A percentile compares a stretch with the other conserved stretches of the same genome.
Evolutionary conservation across 2,888 invertebrate genomes (phyloP).

Genomic region (Argyresthia goedartella): DNA sequence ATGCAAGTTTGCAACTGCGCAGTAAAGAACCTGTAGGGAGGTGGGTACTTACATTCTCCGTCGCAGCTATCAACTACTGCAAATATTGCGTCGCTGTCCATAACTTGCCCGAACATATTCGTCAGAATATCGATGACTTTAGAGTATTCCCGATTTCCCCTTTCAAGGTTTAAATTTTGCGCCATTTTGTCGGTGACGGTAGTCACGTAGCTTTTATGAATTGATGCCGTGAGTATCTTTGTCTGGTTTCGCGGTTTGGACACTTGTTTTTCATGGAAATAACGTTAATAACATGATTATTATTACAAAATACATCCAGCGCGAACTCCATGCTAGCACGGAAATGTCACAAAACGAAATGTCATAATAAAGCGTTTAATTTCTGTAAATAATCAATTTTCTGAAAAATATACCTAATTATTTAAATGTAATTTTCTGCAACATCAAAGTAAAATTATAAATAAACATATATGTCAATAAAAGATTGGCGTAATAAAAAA

Average conservation of each 20-base stretch:
- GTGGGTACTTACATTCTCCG: conserved; percentile 46
- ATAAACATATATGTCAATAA: too few relatives aligned
- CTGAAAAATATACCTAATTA: too few relatives aligned
- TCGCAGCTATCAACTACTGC: conserved; percentile 42
- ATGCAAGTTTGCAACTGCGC: background rate
- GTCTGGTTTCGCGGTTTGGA: background rate
- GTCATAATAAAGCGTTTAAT: background rate
- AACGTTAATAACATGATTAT: background rate
- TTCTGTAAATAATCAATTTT: too few relatives aligned
- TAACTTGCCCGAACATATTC: conserved; percentile 39
- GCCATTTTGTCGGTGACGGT: background rate
- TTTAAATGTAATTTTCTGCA: too few relatives aligned
- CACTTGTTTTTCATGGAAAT: background rate
- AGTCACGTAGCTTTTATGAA: background rate
- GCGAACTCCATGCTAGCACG: background rate
- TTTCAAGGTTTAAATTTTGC: background rate
- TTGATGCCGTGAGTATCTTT: background rate
- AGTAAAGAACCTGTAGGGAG: background rate
- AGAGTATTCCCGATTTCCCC: conserved; percentile 12
- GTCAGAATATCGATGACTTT: conserved; percentile 32
- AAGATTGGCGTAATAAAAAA: too few relatives aligned
- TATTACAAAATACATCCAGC: background rate
- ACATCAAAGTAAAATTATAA: too few relatives aligned
- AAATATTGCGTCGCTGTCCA: conserved; percentile 37
- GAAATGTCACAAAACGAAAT: background rate